Evolutionary conservation across 2,888 invertebrate genomes (phyloP), one percentile per base, ranked within the genome.

Genomic region (Coleophora flavipennella): DNA sequence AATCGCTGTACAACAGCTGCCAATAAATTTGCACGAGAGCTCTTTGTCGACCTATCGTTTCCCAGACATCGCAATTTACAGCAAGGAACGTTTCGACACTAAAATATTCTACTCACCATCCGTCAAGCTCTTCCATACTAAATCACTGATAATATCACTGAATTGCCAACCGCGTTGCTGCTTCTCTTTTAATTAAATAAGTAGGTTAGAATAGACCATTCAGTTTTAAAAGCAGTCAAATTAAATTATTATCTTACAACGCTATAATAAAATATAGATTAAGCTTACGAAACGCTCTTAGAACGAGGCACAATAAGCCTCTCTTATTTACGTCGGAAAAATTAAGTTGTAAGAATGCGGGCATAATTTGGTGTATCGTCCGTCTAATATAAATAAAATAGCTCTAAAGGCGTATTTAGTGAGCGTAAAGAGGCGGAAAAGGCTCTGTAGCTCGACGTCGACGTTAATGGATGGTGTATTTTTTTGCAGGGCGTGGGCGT

Each of bases 401-500:
- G 53, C 53, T 52, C 56, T 61, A 58, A n/a, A 62, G 56, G 56
- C 51, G 62, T 69, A 68, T 76, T 77, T 73, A 73, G 75, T 61
- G 57, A 53, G 62, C 52, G 63, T 59, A 69, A 73, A 68, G 66
- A 72, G 52, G 62, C 62, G 71, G 67, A 70, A 70, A 68, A 68
- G 59, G 62, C 58, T 61, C 63, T 56, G 55, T 58, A 59, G 62
- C 63, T 26, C 11, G 11, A 58, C 62, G 63, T 60, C 61, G 60
- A 59, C 65, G 59, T 62, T 74, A 79, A 79, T 77, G 66, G 70
- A 75, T 75, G 72, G 67, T 58, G 52, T 65, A 57, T 68, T 64
- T 64, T 74, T 74, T 80, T 80, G 46, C 81, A 88, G 88, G 76
- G 72, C 71, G 76, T 74, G 74, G 80, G 84, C 85, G 87, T 88